phyloP scores from a whole-genome alignment of 2,113 vertebrate genomes.

The Marmota flaviventris region DNA sequence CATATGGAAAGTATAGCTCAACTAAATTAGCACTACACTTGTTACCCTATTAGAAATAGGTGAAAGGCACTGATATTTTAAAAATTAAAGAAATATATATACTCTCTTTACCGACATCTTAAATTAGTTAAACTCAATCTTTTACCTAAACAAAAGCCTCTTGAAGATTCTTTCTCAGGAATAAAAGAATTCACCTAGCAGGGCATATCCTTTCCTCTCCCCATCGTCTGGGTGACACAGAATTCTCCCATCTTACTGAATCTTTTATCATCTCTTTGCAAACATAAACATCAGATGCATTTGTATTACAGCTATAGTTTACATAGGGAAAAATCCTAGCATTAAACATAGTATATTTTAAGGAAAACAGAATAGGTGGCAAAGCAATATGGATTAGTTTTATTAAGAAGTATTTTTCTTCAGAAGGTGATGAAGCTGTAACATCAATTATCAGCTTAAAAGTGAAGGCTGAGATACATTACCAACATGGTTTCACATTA shows the following conservation, averaged over 20 bases:
- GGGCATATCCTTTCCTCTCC: neutral
- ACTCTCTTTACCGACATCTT: slow-evolving; percentile 56
- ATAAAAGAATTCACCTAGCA: slow-evolving; percentile 50
- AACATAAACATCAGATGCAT: neutral
- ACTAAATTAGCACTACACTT: slow-evolving; percentile 84
- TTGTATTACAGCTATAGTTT: neutral
- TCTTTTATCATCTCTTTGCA: slow-evolving; percentile 38
- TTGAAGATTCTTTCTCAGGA: neutral
- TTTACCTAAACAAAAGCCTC: slow-evolving; percentile 19
- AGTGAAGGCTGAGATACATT: neutral
- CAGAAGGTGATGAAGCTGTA: neutral
- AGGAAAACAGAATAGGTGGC: neutral
- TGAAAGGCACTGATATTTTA: slow-evolving; percentile 60
- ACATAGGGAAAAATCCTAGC: neutral
- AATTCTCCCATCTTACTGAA: neutral
- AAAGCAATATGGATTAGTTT: neutral
- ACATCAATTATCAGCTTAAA: neutral
- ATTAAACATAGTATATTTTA: neutral
- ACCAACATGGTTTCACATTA: neutral
- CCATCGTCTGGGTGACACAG: neutral
- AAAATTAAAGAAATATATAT: slow-evolving; percentile 59
- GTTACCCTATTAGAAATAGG: slow-evolving; percentile 78
- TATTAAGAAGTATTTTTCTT: slow-evolving; percentile 10
- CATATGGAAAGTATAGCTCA: slow-evolving; percentile 86
- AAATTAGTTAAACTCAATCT: slow-evolving; percentile 62